phyloP scores from a whole-genome alignment of 2,888 invertebrate species.

The Nemotelus pantherinus region DNA sequence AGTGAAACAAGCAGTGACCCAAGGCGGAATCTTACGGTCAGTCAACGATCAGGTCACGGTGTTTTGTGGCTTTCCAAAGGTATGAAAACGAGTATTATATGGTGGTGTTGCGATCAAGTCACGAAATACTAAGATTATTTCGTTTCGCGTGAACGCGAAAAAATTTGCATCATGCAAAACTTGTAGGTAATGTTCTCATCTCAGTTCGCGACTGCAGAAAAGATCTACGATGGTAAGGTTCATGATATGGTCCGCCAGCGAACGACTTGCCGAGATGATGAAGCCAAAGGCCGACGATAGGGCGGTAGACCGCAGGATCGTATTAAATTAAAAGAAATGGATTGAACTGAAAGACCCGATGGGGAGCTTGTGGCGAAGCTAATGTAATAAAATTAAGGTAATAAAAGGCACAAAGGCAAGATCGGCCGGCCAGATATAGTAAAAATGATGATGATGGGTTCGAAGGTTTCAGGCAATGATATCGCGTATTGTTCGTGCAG shows the following conservation, averaged over 20 bases:
- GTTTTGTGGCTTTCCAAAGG: slow-evolving; percentile 34
- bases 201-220: neutral
- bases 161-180: slow-evolving; percentile 40
- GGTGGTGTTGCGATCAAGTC: slow-evolving; percentile 30
- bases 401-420: slow-evolving; percentile 41
- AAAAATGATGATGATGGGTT: slow-evolving; percentile 28
- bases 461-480: neutral
- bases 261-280: neutral
- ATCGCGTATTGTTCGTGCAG: slow-evolving; percentile 6
- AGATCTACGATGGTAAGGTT: neutral
- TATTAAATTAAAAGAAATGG: slow-evolving; percentile 44
- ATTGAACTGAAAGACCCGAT: slow-evolving; percentile 37
- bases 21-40: slow-evolving; percentile 25
- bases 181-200: neutral
- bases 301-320: slow-evolving; percentile 37
- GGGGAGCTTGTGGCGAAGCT: slow-evolving; percentile 33
- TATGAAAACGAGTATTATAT: slow-evolving; percentile 24
- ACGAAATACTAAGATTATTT: slow-evolving; percentile 32
- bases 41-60: slow-evolving; percentile 37
- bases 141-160: slow-evolving; percentile 22
- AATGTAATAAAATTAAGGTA: slow-evolving; percentile 44
- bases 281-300: slow-evolving; percentile 26
- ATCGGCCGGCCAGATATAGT: slow-evolving; percentile 11
- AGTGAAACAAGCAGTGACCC: slow-evolving; percentile 40
- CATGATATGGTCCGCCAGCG: neutral